Conservation (phyloP, 2,888 invertebrate species). For the Deilephila porcellus region DNA sequence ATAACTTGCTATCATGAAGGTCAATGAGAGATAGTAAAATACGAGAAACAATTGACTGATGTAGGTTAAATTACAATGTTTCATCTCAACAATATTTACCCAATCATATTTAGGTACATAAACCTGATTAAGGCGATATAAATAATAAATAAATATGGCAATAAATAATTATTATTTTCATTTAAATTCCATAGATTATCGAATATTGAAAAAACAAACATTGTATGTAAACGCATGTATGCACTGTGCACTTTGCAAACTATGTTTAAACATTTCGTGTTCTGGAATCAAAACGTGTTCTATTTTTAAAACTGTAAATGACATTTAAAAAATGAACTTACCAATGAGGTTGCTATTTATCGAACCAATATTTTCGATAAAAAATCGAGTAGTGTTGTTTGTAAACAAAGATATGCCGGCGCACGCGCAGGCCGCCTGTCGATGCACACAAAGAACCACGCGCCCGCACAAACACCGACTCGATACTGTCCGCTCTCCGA, state of each 20-base stretch:
- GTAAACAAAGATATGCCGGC: conserved; percentile 54
- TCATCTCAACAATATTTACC: not conserved
- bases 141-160: too few relatives aligned
- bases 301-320: not conserved
- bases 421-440: conserved; percentile 40
- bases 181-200: too few relatives aligned
- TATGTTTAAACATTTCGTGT: not conserved
- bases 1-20: conserved; percentile 36
- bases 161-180: too few relatives aligned
- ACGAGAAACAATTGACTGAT: not conserved
- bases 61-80: conserved; percentile 8
- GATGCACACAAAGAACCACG: conserved; percentile 28
- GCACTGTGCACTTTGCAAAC: not conserved
- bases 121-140: not conserved
- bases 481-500: conserved; percentile 38
- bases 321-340: not conserved
- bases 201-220: not conserved
- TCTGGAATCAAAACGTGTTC: too few relatives aligned
- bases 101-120: not conserved
- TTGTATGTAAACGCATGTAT: not conserved
- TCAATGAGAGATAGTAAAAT: conserved; percentile 25
- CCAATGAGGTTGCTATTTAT: not conserved
- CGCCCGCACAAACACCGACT: conserved; percentile 34
- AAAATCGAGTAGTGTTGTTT: conserved; percentile 44
- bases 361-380: not conserved